These are phyloP conservation scores for Drosophila nikananu DNA, from an alignment of 1,140 invertebrate genomes.

Conservation along the genomic window DNA sequence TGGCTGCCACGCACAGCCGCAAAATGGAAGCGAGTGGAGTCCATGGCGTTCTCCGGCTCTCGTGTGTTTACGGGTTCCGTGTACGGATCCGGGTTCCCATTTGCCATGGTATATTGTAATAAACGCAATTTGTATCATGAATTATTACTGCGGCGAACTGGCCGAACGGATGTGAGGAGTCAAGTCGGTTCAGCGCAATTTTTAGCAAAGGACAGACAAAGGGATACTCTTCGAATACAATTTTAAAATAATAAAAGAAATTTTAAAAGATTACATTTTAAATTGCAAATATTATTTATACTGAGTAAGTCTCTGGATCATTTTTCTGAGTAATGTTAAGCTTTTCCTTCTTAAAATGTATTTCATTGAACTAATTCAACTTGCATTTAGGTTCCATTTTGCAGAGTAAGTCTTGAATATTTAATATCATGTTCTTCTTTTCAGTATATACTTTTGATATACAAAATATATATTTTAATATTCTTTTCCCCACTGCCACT, in stretches of 20 bases:
- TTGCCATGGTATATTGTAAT: constrained; percentile 68
- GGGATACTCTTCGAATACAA: constrained; percentile 2
- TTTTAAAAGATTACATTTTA: background rate
- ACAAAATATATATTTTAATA: background rate
- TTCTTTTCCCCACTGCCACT: background rate
- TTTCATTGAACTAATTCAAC: rapidly evolving
- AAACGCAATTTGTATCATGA: constrained; percentile 82
- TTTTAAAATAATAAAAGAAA: background rate
- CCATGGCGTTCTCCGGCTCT: constrained; percentile 17
- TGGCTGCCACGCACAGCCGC: constrained; percentile 31
- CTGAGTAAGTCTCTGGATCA: background rate
- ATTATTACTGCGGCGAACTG: constrained; percentile 76
- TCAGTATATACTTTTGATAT: background rate
- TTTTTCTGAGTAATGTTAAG: too few species aligned
- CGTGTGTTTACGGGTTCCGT: constrained; percentile 31
- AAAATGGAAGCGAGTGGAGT: constrained; percentile 14
- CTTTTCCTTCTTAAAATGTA: background rate
- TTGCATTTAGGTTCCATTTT: background rate
- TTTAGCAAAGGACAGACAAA: background rate
- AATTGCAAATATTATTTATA: background rate
- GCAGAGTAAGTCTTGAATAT: background rate
- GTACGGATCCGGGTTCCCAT: constrained; percentile 8
- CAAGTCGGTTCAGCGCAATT: constrained; percentile 7
- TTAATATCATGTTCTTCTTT: background rate
- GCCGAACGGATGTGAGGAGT: constrained; percentile 64